Percentiles rank a stretch among this genome's conserved stretches.
Evolutionary conservation across 2,113 vertebrate species (phyloP).

Genomic region (Atherinomorus stipes): DNA sequence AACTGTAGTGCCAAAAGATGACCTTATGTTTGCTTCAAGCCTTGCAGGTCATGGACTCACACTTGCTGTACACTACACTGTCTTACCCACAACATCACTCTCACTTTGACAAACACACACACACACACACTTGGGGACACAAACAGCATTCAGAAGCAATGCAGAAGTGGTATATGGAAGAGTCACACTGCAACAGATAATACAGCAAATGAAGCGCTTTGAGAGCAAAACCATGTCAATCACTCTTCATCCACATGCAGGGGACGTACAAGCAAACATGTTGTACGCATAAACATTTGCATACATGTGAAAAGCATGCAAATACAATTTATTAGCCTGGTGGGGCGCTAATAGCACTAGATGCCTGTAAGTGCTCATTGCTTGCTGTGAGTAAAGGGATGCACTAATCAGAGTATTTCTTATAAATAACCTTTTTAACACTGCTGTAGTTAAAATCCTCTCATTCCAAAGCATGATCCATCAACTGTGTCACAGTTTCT

Average conservation of each 20-base stretch:
- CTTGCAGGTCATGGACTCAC: constrained; percentile 17
- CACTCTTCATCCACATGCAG: background rate
- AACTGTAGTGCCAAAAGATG: constrained; percentile 27
- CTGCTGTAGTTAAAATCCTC: background rate
- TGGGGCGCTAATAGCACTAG: constrained; percentile 36
- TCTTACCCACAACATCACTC: background rate
- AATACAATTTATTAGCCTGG: constrained; percentile 16
- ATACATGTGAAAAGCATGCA: constrained; percentile 40
- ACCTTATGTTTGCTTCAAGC: constrained; percentile 34
- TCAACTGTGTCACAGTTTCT: constrained; percentile 2
- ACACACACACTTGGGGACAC: constrained; percentile 21
- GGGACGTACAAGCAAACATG: constrained; percentile 2
- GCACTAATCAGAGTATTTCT: constrained; percentile 11
- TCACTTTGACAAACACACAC: background rate
- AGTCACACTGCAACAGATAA: constrained; percentile 39
- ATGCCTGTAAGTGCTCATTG: constrained; percentile 1
- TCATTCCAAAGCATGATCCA: background rate
- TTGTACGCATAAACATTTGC: background rate
- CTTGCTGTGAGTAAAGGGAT: constrained; percentile 8
- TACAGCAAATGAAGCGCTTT: constrained; percentile 34
- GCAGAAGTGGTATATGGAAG: constrained; percentile 39
- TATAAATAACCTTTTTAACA: background rate
- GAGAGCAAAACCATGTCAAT: background rate
- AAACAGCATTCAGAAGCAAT: constrained; percentile 13
- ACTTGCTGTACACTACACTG: background rate